Conservation (phyloP, 1,140 invertebrate genomes). For the Amyelois transitella region DNA sequence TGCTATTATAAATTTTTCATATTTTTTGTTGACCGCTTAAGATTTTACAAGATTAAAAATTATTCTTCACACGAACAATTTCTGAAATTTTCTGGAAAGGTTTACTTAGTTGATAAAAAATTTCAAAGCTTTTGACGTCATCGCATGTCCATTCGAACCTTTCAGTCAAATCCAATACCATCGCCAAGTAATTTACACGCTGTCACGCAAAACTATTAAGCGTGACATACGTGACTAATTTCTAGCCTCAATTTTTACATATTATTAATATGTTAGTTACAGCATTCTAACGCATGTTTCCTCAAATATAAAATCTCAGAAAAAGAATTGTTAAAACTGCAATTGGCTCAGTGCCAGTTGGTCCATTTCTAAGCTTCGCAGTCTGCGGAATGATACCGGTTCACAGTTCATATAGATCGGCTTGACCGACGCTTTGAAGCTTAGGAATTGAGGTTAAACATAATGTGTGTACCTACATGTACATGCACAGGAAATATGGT, state of each 20-base stretch:
- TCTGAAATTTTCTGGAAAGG: too few species aligned
- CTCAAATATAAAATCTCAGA: constrained; percentile 27
- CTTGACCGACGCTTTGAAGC: constrained; percentile 52
- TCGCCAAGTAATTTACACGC: constrained; percentile 33
- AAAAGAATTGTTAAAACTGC: constrained; percentile 45
- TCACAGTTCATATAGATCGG: constrained; percentile 54
- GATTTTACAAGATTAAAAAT: too few species aligned
- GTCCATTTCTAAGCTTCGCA: constrained; percentile 55
- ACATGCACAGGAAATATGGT: constrained; percentile 44
- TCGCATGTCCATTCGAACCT: constrained; percentile 8
- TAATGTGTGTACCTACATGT: constrained; percentile 23
- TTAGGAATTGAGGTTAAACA: constrained; percentile 54
- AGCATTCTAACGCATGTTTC: constrained; percentile 26
- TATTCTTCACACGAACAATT: too few species aligned
- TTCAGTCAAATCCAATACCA: constrained; percentile 27
- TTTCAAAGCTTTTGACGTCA: constrained; percentile 9
- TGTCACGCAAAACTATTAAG: constrained; percentile 46
- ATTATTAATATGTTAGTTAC: constrained; percentile 40
- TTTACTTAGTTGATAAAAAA: neutral
- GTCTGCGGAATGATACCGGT: constrained; percentile 50
- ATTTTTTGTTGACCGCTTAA: too few species aligned
- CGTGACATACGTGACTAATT: constrained; percentile 49
- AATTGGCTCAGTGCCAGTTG: constrained; percentile 53
- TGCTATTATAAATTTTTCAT: too few species aligned
- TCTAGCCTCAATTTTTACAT: constrained; percentile 47